These are phyloP conservation scores for Buphagus erythrorhynchus DNA, from an alignment of 2,797 vertebrate species.

Conservation along the genomic window DNA sequence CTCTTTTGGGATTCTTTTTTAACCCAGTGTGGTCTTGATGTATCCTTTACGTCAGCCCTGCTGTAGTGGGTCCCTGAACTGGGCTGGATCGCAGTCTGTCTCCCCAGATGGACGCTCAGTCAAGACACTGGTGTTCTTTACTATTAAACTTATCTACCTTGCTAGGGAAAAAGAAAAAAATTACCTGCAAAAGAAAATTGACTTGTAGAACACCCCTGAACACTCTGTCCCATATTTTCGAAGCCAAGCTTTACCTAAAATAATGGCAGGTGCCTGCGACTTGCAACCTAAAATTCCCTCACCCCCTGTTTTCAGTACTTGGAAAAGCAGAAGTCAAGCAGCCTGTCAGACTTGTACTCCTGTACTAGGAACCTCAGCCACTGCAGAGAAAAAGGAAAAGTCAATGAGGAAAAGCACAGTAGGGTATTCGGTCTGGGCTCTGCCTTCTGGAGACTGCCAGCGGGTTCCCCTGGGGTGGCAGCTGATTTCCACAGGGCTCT, in stretches of 20 bases:
- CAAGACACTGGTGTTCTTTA: constrained; percentile 64
- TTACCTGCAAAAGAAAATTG: constrained; percentile 37
- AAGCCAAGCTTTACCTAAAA: constrained; percentile 60
- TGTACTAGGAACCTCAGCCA: constrained; percentile 66
- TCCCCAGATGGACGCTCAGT: neutral
- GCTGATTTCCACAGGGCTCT: constrained; percentile 65
- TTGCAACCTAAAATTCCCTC: constrained; percentile 21
- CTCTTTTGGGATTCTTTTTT: constrained; percentile 60
- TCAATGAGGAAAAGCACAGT: constrained; percentile 73
- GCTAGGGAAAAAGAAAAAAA: neutral
- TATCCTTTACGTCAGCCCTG: constrained; percentile 47
- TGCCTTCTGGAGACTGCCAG: constrained; percentile 41
- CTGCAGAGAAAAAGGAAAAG: constrained; percentile 33
- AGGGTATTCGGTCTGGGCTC: constrained; percentile 46
- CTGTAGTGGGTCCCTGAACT: constrained; percentile 50
- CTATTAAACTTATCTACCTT: constrained; percentile 25
- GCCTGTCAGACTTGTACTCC: constrained; percentile 43
- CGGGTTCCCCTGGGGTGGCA: constrained; percentile 56
- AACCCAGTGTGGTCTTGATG: constrained; percentile 50
- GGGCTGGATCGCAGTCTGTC: neutral
- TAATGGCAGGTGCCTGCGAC: constrained; percentile 51
- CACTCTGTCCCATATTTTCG: constrained; percentile 41
- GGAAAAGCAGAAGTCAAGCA: constrained; percentile 33
- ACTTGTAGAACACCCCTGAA: constrained; percentile 63
- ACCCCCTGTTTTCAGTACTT: constrained; percentile 19